Evolutionary conservation across 2,888 invertebrate species (phyloP).

Genomic region (Globia sparganii): DNA sequence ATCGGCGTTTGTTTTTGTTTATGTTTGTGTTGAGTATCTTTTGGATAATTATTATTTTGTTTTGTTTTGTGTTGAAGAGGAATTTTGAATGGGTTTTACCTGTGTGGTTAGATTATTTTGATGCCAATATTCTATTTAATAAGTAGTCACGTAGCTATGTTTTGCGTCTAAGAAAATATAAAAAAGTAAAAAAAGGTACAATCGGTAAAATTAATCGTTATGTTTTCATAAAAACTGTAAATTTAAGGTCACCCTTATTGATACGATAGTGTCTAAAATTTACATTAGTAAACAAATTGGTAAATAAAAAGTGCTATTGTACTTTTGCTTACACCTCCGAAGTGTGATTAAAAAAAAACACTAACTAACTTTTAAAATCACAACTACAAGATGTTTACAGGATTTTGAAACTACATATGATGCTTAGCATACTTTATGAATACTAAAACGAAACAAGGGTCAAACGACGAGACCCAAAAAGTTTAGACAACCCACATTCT

Average conservation of each 20-base stretch:
- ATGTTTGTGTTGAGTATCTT: background rate
- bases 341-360: background rate
- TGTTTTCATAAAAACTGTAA: background rate
- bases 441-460: constrained; percentile 24
- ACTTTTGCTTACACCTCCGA: background rate
- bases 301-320: background rate
- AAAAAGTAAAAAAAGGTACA: too few relatives aligned
- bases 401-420: constrained; percentile 11
- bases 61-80: constrained; percentile 5
- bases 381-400: background rate
- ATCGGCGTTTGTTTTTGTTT: constrained; percentile 32
- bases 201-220: too few relatives aligned
- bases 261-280: background rate
- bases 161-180: background rate
- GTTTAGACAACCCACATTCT: constrained; percentile 17
- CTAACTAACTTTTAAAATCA: background rate
- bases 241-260: background rate
- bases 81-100: background rate
- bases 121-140: background rate
- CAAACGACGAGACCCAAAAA: background rate
- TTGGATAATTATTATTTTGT: constrained; percentile 11
- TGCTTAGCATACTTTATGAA: constrained; percentile 26
- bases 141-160: background rate
- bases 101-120: background rate
- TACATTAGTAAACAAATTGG: background rate